Conservation (phyloP, 2,888 invertebrate species). For the Platerodrilus igneus region DNA sequence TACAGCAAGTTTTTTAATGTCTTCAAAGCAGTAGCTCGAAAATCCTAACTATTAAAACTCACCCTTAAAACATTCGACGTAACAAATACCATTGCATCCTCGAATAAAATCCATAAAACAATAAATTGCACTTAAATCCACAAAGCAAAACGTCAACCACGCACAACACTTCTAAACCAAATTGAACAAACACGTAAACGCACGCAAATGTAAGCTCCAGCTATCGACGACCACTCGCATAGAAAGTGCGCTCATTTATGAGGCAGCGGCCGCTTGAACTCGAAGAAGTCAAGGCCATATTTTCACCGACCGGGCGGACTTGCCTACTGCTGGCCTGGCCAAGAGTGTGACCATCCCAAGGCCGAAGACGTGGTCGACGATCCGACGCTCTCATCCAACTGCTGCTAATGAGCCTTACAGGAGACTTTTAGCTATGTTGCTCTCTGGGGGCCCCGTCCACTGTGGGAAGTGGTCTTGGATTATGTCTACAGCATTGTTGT, state of each 20-base stretch:
- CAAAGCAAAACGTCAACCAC: too few species aligned
- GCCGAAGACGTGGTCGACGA: constrained; percentile 37
- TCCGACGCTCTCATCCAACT: constrained; percentile 31
- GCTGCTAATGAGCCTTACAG: constrained; percentile 31
- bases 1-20: too few species aligned
- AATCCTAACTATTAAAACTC: too few species aligned
- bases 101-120: background rate
- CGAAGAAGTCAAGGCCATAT: constrained; percentile 45
- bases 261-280: constrained; percentile 38
- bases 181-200: background rate
- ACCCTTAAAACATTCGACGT: constrained; percentile 16
- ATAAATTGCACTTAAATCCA: too few species aligned
- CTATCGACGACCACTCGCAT: constrained; percentile 28
- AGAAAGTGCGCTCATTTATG: constrained; percentile 40
- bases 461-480: constrained; percentile 15
- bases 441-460: constrained; percentile 11
- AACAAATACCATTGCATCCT: constrained; percentile 11
- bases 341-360: constrained; percentile 47
- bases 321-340: constrained; percentile 45
- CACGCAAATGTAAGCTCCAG: constrained; percentile 3
- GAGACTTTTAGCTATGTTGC: constrained; percentile 5
- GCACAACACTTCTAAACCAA: background rate
- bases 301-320: constrained; percentile 44
- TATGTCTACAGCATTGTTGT: too few species aligned
- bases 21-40: too few species aligned